These are phyloP conservation scores for Illadopsis cleaveri DNA, from an alignment of 2,113 vertebrate species.

Conservation along the genomic window DNA sequence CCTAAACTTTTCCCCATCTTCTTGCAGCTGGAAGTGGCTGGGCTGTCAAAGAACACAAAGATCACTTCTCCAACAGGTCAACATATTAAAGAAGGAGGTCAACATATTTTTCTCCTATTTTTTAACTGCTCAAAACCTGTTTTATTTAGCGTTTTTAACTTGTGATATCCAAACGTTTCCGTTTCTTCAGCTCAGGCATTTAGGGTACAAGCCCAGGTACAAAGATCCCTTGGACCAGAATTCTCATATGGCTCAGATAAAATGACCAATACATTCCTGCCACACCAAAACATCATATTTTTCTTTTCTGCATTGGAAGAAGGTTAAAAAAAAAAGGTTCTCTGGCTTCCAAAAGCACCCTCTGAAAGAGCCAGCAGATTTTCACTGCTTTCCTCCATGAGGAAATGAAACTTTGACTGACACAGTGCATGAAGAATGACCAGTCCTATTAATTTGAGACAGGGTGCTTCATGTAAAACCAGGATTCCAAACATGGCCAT, in stretches of 20 bases:
- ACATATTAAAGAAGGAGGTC: neutral
- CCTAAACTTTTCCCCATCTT: accelerated
- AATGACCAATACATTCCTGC: neutral
- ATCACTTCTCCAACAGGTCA: neutral
- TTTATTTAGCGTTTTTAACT: neutral
- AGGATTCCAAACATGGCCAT: neutral
- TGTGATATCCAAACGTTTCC: neutral
- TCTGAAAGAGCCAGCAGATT: neutral
- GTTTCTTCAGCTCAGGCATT: neutral
- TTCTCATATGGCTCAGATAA: neutral
- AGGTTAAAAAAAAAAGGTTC: neutral
- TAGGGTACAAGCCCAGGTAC: neutral
- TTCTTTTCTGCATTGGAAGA: neutral
- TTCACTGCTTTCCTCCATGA: neutral
- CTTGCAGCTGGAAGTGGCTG: neutral
- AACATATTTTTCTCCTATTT: neutral
- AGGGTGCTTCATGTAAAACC: neutral
- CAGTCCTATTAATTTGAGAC: neutral
- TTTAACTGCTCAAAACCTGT: neutral
- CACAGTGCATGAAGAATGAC: neutral
- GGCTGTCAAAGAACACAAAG: neutral
- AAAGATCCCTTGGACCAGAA: neutral
- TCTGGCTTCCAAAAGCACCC: neutral
- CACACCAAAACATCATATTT: neutral
- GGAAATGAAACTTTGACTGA: neutral